phyloP scores from a whole-genome alignment of 2,113 vertebrate species.

The Notiomystis cincta region DNA sequence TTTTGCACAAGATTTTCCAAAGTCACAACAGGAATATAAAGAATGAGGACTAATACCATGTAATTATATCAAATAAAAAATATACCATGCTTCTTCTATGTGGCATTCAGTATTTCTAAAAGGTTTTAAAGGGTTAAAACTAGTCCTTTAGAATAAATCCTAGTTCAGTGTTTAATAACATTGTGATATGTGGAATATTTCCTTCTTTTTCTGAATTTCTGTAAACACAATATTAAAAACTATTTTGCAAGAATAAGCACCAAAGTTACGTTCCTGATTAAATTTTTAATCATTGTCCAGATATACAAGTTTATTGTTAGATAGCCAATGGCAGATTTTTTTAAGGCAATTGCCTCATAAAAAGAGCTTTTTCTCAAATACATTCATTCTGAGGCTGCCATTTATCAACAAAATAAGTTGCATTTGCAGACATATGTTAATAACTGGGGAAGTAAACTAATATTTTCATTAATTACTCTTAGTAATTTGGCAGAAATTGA shows the following conservation, averaged over 20 bases:
- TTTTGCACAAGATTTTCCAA: not conserved
- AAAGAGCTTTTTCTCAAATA: not conserved
- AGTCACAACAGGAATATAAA: not conserved
- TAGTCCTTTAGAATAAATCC: not conserved
- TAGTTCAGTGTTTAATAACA: not conserved
- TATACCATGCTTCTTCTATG: not conserved
- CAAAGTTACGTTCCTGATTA: not conserved
- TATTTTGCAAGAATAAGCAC: not conserved
- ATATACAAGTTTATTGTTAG: not conserved
- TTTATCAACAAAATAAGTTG: not conserved
- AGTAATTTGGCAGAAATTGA: not conserved
- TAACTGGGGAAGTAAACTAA: not conserved
- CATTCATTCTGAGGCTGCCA: not conserved
- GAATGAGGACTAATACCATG: not conserved
- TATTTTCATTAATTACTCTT: not conserved
- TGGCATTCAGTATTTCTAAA: not conserved
- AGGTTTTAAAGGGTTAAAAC: not conserved
- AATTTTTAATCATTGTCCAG: not conserved
- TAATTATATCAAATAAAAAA: not conserved
- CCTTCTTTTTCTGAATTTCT: not conserved
- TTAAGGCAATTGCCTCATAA: not conserved
- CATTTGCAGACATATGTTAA: not conserved
- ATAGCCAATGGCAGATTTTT: not conserved
- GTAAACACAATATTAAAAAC: not conserved
- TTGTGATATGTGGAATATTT: fast-evolving